Base-by-base conservation (phyloP, 2,888 invertebrate species). In the Tinea semifulvella region DNA sequence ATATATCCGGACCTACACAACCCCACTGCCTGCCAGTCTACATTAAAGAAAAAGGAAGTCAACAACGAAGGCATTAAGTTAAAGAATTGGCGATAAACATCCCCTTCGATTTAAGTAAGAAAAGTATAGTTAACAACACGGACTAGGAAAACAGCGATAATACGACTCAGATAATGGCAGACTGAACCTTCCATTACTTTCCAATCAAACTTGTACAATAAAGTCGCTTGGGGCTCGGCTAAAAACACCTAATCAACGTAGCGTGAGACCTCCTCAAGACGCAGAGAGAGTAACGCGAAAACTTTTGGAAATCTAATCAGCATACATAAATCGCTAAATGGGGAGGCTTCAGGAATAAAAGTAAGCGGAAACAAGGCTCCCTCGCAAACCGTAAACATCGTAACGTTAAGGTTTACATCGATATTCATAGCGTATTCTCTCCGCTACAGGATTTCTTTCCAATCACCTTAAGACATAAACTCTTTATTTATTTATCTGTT, bases 181-280 rank as follows among this genome's bases (percentile, higher is more conserved):
- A 53, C 53, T 51, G 57, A 53, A 53, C 56, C 59, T 56, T 56
- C 57, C 58, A 63, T 66, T 62, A 63, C 63, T 63, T 63, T 65
- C 65, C 65, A 68, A 68, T 71, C 68, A 66, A 68, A 71, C 59
- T 68, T 68, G 54, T 55, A 61, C 65, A 64, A 66, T 68, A 64
- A 65, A 66, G 60, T 64, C 60, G 55, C 53, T 53, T 47, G 53
- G 49, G 43, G 43, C 44, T 31, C 35, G 35, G 56, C 58, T 61
- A 57, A 60, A 61, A 65, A 65, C 61, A 66, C 60, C 63, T 67
- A 67, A 68, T 68, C 68, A 68, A 60, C 49, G 52, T 50, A 49
- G 52, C 48, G 50, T 51, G 53, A 42, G 40, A 31, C 47, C 52
- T 53, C 14, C 42, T 25, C 45, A 18, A 43, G 22, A 17, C 40